Evolutionary conservation across 2,797 vertebrate genomes (phyloP), one percentile per base, ranked within the genome.

Genomic region (Eulemur coronatus): DNA sequence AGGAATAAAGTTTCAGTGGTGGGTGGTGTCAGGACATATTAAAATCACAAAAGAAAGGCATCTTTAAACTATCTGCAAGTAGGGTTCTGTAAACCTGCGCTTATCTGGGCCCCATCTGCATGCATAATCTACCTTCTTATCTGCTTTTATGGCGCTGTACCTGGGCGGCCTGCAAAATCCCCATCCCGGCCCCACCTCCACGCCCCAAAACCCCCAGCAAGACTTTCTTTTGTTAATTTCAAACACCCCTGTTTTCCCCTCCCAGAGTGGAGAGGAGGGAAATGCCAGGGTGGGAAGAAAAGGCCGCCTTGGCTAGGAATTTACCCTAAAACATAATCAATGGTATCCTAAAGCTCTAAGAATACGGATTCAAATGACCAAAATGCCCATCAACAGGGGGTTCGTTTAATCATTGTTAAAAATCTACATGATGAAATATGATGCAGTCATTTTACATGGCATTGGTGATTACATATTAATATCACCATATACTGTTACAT

Each of bases 41-140:
- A 78, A 69, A 91, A 94, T 94, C 92, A 96, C 94, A 97, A 95
- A 93, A 72, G 93, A 92, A 93, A 61, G 50, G 46, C 73, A 33
- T 72, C 61, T 84, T 91, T 35, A 41, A 61, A 76, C 57, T 24
- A 10, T 7, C 70, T n/a, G 70, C 30, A 1, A 18, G 41, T 15
- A 14, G 41, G 57, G 43, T 24, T 94, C 86, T 90, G 84, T 61
- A 89, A 97, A 63, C 69, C 10, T 4, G 7, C 0, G 0, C 33
- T 43, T 91, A 69, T 89, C 93, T 22, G 35, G 38, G 72, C 35
- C 41, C 52, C 76, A n/a, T 94, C 85, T 7, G 81, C 73, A 28
- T n/a, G 63, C 52, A 35, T 61, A 70, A 86, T 35, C 65, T 0
- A 13, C 48, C 48, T 57, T 73, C 75, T 61, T 24, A 67, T 80